A percentile compares a stretch with the other conserved stretches of the same genome.
phyloP scores from a whole-genome alignment of 1,140 invertebrate species.

The Lutraria rhynchaena region DNA sequence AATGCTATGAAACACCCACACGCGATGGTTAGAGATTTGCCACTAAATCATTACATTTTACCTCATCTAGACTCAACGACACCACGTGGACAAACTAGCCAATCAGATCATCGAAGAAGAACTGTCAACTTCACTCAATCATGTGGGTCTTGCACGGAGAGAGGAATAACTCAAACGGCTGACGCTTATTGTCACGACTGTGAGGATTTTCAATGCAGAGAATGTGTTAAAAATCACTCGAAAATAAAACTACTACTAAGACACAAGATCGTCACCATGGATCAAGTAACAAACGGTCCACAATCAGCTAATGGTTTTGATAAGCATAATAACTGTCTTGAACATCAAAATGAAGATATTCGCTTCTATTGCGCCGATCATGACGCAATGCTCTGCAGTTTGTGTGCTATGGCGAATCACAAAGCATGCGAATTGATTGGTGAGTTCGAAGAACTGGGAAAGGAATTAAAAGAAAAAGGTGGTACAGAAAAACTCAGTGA shows the following conservation, averaged over 20 bases:
- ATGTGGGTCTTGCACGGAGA: conserved; percentile 42
- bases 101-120: neutral
- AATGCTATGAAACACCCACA: conserved; percentile 44
- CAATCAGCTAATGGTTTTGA: conserved; percentile 26
- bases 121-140: conserved; percentile 35
- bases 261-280: conserved; percentile 26
- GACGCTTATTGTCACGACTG: conserved; percentile 44
- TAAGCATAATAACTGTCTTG: conserved; percentile 41
- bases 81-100: neutral
- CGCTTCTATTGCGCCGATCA: conserved; percentile 44
- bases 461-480: conserved; percentile 7
- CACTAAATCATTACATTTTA: conserved; percentile 49
- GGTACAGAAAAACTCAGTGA: conserved; percentile 24
- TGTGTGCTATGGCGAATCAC: conserved; percentile 33
- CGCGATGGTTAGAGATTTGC: conserved; percentile 49
- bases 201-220: conserved; percentile 45
- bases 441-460: conserved; percentile 41
- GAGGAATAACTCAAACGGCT: conserved; percentile 11
- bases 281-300: conserved; percentile 26
- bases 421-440: conserved; percentile 50
- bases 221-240: conserved; percentile 38
- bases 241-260: conserved; percentile 29
- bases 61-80: conserved; percentile 25
- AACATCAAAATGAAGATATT: conserved; percentile 30
- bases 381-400: conserved; percentile 43